Conservation (phyloP, 2,797 vertebrate species). For the Cyprinodon diabolis region DNA sequence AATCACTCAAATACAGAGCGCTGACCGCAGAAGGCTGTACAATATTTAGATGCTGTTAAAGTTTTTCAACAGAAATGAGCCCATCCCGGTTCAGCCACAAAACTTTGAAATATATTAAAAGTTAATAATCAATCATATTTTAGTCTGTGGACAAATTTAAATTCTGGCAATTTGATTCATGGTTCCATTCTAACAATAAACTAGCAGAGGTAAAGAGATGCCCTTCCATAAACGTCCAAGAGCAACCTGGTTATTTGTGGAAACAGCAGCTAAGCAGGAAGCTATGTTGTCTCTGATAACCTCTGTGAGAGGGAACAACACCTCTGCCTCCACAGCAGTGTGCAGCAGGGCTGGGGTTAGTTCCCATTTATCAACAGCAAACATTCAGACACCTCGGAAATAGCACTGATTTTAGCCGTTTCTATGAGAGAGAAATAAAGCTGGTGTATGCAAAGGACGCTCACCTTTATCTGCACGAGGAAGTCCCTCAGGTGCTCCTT, state of each 20-base stretch:
- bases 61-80: too few species aligned
- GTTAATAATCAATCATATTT: too few species aligned
- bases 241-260: slow-evolving; percentile 56
- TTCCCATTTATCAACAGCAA: not conserved
- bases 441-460: not conserved
- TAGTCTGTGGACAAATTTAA: too few species aligned
- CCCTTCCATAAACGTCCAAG: slow-evolving; percentile 18
- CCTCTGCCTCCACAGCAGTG: not conserved
- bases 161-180: not conserved
- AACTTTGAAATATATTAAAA: too few species aligned
- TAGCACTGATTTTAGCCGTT: not conserved
- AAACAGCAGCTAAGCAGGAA: slow-evolving; percentile 52
- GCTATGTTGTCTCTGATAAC: slow-evolving; percentile 53
- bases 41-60: too few species aligned
- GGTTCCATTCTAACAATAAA: slow-evolving; percentile 24
- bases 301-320: slow-evolving; percentile 34
- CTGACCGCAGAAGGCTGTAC: too few species aligned
- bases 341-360: not conserved
- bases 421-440: not conserved
- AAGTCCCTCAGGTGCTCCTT: slow-evolving; percentile 99
- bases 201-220: slow-evolving; percentile 12
- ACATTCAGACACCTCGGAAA: not conserved
- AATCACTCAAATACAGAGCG: too few species aligned
- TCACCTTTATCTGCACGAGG: slow-evolving; percentile 98
- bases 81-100: too few species aligned